phyloP scores from a whole-genome alignment of 1,140 invertebrate genomes.

The Sinella curviseta region DNA sequence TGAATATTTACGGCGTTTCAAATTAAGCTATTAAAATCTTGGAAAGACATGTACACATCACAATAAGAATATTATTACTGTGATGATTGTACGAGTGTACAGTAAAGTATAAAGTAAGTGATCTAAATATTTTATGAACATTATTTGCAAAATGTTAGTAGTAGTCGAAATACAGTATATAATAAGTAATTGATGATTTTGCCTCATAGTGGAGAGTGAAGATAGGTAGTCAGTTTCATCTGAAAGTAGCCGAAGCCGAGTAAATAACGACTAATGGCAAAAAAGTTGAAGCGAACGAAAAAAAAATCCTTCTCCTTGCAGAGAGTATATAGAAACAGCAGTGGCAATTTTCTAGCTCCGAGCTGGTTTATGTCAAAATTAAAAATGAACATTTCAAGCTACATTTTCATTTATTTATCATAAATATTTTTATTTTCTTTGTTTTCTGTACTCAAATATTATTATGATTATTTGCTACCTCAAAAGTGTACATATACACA shows the following conservation, averaged over 20 bases:
- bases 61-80: background rate
- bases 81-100: background rate
- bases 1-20: conserved; percentile 22
- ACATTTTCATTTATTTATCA: too few relatives aligned
- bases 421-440: too few relatives aligned
- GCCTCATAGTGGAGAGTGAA: too few relatives aligned
- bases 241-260: background rate
- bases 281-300: background rate
- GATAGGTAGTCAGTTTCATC: background rate
- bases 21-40: conserved; percentile 23
- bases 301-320: background rate
- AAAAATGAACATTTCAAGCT: background rate
- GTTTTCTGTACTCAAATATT: too few relatives aligned
- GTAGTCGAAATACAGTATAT: background rate
- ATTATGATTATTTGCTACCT: too few relatives aligned
- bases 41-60: conserved; percentile 1
- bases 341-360: conserved; percentile 4
- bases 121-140: conserved; percentile 24
- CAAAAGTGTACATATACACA: too few relatives aligned
- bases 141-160: background rate
- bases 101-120: background rate
- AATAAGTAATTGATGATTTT: background rate
- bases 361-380: conserved; percentile 16
- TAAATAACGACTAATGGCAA: background rate
- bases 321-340: background rate